phyloP scores from a whole-genome alignment of 2,797 vertebrate species.

The Spea hammondii region DNA sequence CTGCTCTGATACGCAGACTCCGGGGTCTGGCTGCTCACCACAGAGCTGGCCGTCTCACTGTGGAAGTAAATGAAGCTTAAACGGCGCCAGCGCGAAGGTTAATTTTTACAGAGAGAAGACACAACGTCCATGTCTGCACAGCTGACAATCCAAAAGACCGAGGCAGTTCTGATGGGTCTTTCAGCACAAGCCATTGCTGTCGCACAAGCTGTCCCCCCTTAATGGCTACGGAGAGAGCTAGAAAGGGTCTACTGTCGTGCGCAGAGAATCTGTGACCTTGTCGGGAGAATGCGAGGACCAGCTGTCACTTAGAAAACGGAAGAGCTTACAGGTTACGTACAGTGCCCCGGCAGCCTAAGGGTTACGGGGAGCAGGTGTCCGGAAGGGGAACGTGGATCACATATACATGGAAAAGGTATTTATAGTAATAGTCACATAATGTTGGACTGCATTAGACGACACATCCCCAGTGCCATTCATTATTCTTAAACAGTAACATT shows the following conservation, averaged over 20 bases:
- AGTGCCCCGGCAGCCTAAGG: no score
- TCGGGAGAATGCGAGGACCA: no score
- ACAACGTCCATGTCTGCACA: background rate
- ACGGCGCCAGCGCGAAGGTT: background rate
- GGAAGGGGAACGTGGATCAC: no score
- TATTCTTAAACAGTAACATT: no score
- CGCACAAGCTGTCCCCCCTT: conserved; percentile 76
- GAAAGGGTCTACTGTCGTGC: conserved; percentile 78
- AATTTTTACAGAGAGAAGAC: background rate
- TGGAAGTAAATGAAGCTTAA: background rate
- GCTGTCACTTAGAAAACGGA: no score
- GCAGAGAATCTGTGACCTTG: background rate
- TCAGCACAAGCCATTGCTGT: conserved; percentile 54
- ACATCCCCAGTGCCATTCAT: no score
- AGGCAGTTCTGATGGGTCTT: background rate
- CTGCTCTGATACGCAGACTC: conserved; percentile 77
- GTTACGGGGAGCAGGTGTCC: no score
- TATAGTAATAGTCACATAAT: no score
- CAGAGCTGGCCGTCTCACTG: conserved; percentile 84
- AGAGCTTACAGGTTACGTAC: no score
- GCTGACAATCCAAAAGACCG: background rate
- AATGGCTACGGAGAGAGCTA: conserved; percentile 64
- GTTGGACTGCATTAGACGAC: no score
- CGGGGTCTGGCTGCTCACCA: conserved; percentile 84
- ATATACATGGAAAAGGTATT: no score